Evolutionary conservation across 1,140 invertebrate species (phyloP).

Genomic region (Drosophila yakuba): DNA sequence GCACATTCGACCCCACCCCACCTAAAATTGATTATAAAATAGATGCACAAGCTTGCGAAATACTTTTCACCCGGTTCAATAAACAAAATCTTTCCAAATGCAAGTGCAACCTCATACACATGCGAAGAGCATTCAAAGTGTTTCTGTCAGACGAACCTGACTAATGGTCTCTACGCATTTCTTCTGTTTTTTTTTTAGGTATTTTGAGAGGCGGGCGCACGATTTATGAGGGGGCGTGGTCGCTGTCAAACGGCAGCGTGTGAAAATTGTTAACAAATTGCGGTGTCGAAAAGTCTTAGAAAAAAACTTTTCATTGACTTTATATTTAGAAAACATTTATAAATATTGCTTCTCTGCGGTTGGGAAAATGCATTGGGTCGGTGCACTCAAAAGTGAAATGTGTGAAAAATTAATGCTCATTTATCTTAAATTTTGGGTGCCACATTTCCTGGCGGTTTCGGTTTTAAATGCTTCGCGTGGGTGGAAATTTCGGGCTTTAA

Average conservation of each 20-base stretch:
- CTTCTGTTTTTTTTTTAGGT: neutral
- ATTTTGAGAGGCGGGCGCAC: neutral
- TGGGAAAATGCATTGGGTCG: conserved; percentile 33
- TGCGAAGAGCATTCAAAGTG: conserved; percentile 32
- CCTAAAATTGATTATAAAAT: conserved; percentile 8
- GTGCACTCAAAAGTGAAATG: conserved; percentile 69
- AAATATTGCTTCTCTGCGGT: conserved; percentile 27
- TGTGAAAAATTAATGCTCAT: conserved; percentile 69
- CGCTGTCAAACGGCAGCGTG: conserved; percentile 72
- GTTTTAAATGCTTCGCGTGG: conserved; percentile 27
- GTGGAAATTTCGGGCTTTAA: conserved; percentile 61
- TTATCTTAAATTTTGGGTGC: conserved; percentile 20
- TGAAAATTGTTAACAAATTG: conserved; percentile 82
- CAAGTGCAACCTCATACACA: conserved; percentile 41
- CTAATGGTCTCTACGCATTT: conserved; percentile 65
- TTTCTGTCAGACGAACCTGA: conserved; percentile 65
- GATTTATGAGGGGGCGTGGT: conserved; percentile 68
- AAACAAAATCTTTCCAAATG: conserved; percentile 25
- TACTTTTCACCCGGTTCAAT: conserved; percentile 14
- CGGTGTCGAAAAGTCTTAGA: conserved; percentile 73
- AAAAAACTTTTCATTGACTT: conserved; percentile 55
- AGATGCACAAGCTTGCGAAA: conserved; percentile 30
- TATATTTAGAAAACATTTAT: conserved; percentile 69
- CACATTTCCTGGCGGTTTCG: neutral
- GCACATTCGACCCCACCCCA: neutral